Conservation (phyloP, 2,113 vertebrate species). For the Megaleporinus macrocephalus region DNA sequence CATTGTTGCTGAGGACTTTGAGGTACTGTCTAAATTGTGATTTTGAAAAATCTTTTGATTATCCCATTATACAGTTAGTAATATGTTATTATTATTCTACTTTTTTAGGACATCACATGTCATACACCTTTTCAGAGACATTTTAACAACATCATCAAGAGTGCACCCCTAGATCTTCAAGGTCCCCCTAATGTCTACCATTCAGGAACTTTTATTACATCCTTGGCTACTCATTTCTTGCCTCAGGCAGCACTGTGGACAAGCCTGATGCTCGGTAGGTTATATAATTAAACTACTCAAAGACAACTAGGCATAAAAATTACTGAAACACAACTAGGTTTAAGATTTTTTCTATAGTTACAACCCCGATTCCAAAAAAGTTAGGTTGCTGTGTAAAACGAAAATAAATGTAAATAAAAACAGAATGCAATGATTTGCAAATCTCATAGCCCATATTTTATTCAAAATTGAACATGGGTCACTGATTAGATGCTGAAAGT, state of each 20-base stretch:
- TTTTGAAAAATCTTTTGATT: background rate
- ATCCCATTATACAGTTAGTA: background rate
- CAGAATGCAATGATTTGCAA: too few species aligned
- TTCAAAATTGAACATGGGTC: too few species aligned
- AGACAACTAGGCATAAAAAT: too few species aligned
- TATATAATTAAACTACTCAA: too few species aligned
- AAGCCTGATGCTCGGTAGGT: too few species aligned
- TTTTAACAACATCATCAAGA: background rate
- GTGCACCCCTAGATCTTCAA: slow-evolving; percentile 19
- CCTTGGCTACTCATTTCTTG: slow-evolving; percentile 28
- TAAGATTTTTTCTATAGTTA: too few species aligned
- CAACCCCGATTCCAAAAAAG: too few species aligned
- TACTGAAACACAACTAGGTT: too few species aligned
- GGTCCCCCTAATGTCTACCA: slow-evolving; percentile 6
- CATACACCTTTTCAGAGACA: slow-evolving; percentile 22
- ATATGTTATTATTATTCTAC: background rate
- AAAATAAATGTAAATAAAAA: too few species aligned
- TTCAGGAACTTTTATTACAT: slow-evolving; percentile 21
- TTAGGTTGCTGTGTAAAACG: too few species aligned
- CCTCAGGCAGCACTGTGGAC: slow-evolving; percentile 19
- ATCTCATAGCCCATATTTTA: too few species aligned
- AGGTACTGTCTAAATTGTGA: slow-evolving; percentile 17
- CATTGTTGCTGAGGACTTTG: slow-evolving; percentile 24
- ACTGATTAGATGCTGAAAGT: too few species aligned
- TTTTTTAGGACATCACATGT: slow-evolving; percentile 36